phyloP scores from a whole-genome alignment of 2,888 invertebrate species.

The Tanypteryx hageni region DNA sequence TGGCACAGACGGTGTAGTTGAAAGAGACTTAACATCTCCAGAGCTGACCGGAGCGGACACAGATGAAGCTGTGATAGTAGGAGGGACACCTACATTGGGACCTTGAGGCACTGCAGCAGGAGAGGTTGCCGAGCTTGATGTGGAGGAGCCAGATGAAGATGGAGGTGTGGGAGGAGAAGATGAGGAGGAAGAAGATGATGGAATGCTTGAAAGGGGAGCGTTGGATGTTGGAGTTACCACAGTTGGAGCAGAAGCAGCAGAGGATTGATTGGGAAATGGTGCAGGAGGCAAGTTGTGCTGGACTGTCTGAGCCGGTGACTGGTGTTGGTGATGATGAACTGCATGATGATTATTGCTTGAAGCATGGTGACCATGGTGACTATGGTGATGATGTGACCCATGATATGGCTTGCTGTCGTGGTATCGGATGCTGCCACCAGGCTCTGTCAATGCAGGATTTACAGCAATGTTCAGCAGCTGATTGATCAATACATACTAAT shows the following conservation, averaged over 20 bases:
- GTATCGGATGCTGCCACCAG: neutral
- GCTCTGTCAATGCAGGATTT: neutral
- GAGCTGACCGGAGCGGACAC: neutral
- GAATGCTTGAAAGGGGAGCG: conserved; percentile 6
- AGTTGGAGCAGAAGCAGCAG: neutral
- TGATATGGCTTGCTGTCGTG: conserved; percentile 19
- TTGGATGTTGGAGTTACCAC: neutral
- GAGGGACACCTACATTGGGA: conserved; percentile 2
- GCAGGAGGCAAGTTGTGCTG: conserved; percentile 29
- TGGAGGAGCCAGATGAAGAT: conserved; percentile 11
- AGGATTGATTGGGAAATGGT: conserved; percentile 26
- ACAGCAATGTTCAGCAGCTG: neutral
- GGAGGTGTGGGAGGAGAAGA: conserved; percentile 14
- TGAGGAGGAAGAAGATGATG: conserved; percentile 3
- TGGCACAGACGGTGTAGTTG: conserved; percentile 24
- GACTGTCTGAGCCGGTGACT: conserved; percentile 10
- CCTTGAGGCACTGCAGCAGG: conserved; percentile 24
- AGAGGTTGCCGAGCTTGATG: conserved; percentile 2
- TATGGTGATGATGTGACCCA: conserved; percentile 21
- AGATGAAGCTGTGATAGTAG: neutral
- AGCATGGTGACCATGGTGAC: conserved; percentile 20
- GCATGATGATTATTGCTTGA: conserved; percentile 19
- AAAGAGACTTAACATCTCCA: neutral
- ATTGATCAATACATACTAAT: too few species aligned
- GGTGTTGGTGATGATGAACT: conserved; percentile 21